Base-by-base conservation (phyloP, 2,888 invertebrate species). In the Lamellibrachia columna region DNA sequence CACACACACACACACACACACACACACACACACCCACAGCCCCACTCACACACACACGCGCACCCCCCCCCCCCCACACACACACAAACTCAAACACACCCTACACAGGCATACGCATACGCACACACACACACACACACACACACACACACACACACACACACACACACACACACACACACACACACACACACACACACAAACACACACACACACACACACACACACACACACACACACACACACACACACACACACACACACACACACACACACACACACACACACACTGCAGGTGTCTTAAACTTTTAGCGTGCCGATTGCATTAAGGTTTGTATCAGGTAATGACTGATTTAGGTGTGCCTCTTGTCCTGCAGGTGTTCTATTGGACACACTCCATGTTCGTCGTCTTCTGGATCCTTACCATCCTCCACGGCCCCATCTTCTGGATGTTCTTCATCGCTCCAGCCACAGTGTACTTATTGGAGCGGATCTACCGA, bases 401-500 rank as follows among this genome's bases (percentile, higher is more conserved):
- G 93, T 96, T 98, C 96, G 97, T 98, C 3, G 98, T 98, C 0
- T 99, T 98, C 96, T 99, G 98, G 98, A 93, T 98, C 40, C 96
- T 99, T 3, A 97, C 98, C 22, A 97, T 98, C 91, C 97, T 99
- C 93, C 99, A 99, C 96, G 98, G 98, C 0, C 98, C 98, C 0
- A 98, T 98, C 96, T 99, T 98, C 96, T 99, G 99, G 98, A 98
- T 98, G 96, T 99, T 99, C 99, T 98, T 99, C 96, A 97, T 98
- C 60, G 96, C 97, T 2, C 99, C 99, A 0, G 98, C 98, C 0
- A 95, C 98, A 1, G 97, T 98, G 0, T 99, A 98, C 96, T 94
- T 98, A 0, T 96, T 98, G 0, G 99, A 99, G 53, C 91, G 55
- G 91, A 91, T 91, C 52, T 91, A 91, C 55, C 28, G 91, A 15